A percentile compares a stretch with the other conserved stretches of the same genome.
phyloP scores from a whole-genome alignment of 2,113 vertebrate genomes.

The Corydoras maculifer region DNA sequence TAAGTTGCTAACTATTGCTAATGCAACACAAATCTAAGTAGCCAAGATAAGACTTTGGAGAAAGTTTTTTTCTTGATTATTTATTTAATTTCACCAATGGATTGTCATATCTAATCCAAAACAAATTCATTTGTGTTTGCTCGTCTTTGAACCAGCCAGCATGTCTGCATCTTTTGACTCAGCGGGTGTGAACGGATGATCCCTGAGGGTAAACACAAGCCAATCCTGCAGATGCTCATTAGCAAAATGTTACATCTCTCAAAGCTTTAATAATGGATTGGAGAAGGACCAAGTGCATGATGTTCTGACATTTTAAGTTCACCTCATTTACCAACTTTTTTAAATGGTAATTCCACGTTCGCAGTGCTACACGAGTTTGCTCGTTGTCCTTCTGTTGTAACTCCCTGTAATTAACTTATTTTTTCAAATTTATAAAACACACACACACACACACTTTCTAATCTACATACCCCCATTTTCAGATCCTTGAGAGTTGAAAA shows the following conservation, averaged over 20 bases:
- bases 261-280: slow-evolving; percentile 4
- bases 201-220: slow-evolving; percentile 23
- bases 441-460: too few species aligned
- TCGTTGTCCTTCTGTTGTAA: too few species aligned
- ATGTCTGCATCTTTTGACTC: slow-evolving; percentile 29
- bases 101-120: slow-evolving; percentile 37
- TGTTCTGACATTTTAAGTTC: neutral
- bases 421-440: too few species aligned
- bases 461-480: too few species aligned
- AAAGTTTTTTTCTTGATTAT: neutral
- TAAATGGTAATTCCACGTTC: too few species aligned
- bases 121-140: slow-evolving; percentile 43
- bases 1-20: neutral
- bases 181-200: slow-evolving; percentile 28
- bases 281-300: neutral
- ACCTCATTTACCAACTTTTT: too few species aligned
- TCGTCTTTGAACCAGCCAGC: slow-evolving; percentile 15
- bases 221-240: slow-evolving; percentile 36
- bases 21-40: slow-evolving; percentile 38
- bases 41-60: slow-evolving; percentile 17
- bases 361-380: too few species aligned
- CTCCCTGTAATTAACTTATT: too few species aligned
- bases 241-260: slow-evolving; percentile 10
- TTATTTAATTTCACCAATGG: slow-evolving; percentile 2
- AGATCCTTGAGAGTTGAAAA: too few species aligned